A percentile compares a stretch with the other conserved stretches of the same genome.
phyloP scores from a whole-genome alignment of 2,113 vertebrate genomes.

The Chrysemys picta region DNA sequence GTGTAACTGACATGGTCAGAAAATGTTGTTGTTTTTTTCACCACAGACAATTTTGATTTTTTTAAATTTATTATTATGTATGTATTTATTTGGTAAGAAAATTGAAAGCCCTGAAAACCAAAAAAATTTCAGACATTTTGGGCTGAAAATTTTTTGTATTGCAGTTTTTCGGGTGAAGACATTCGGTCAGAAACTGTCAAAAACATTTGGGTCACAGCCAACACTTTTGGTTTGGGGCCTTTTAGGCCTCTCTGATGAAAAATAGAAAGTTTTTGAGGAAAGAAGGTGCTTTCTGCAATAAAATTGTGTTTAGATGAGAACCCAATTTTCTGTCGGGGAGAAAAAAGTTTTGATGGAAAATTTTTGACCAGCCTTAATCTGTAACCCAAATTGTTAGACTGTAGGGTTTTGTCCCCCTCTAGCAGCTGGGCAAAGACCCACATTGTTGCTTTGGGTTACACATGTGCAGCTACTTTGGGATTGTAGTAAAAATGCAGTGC shows the following conservation, averaged over 20 bases:
- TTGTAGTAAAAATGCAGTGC: not conserved
- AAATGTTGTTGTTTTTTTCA: slow-evolving; percentile 24
- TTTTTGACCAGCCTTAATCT: not conserved
- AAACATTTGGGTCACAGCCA: not conserved
- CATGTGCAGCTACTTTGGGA: not conserved
- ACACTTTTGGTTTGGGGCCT: rapidly evolving
- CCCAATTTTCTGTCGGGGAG: not conserved
- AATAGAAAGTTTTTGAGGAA: not conserved
- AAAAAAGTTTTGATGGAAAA: not conserved
- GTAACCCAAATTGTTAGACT: not conserved
- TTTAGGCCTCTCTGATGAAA: not conserved
- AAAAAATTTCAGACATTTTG: slow-evolving; percentile 25
- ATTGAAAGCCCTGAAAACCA: not conserved
- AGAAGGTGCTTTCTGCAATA: not conserved
- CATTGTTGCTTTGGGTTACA: not conserved
- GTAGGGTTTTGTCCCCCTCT: not conserved
- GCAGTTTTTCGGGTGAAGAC: slow-evolving; percentile 28
- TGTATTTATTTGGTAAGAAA: not conserved
- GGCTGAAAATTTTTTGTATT: not conserved
- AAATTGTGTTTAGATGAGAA: not conserved
- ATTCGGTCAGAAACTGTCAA: not conserved
- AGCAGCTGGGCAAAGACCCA: not conserved
- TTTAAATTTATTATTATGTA: not conserved
- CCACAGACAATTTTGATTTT: rapidly evolving
- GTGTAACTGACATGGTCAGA: slow-evolving; percentile 31